Conservation (phyloP, 1,140 invertebrate species). For the Bathynomus jamesi region DNA sequence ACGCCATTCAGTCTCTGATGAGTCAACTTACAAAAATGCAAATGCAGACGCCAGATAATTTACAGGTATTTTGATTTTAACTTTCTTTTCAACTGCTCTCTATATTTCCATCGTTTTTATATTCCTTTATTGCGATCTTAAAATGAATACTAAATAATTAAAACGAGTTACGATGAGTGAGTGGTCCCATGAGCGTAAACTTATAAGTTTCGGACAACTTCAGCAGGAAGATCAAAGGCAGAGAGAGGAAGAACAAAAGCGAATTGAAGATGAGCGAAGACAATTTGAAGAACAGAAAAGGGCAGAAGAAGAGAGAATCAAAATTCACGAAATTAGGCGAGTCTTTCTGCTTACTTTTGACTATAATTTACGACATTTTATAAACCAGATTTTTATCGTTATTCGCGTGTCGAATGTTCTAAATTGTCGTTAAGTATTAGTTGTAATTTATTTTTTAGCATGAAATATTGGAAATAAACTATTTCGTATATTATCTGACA, state of each 20-base stretch:
- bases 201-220: neutral
- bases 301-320: constrained; percentile 19
- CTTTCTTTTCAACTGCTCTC: neutral
- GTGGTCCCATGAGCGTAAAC: neutral
- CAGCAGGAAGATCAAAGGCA: constrained; percentile 31
- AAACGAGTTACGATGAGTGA: neutral
- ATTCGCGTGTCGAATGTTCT: too few species aligned
- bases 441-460: too few species aligned
- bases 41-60: constrained; percentile 6
- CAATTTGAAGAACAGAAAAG: constrained; percentile 25
- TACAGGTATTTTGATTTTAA: neutral
- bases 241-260: constrained; percentile 29
- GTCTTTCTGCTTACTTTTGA: too few species aligned
- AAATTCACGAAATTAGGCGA: constrained; percentile 3
- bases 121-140: too few species aligned
- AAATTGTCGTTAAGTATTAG: too few species aligned
- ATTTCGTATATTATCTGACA: too few species aligned
- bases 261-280: constrained; percentile 21
- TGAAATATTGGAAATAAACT: too few species aligned
- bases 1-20: constrained; percentile 39
- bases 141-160: too few species aligned
- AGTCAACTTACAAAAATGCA: constrained; percentile 36
- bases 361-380: too few species aligned
- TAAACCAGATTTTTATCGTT: too few species aligned
- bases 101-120: too few species aligned